Conservation (phyloP, 2,113 vertebrate species). For the Phocoena phocoena region DNA sequence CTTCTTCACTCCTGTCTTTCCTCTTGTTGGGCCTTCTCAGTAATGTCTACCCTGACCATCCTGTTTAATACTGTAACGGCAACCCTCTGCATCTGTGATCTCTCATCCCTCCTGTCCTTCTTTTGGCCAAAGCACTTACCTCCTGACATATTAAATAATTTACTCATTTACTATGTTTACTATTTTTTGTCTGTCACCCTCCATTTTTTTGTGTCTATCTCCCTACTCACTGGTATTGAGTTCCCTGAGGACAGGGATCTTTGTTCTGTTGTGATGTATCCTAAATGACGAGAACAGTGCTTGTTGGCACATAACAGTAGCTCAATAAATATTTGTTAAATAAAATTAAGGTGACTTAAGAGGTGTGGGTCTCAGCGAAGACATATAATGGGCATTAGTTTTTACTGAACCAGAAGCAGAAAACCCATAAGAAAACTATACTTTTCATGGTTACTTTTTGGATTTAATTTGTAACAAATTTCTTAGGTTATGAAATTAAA, state of each 20-base stretch:
- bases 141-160: not conserved
- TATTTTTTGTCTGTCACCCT: not conserved
- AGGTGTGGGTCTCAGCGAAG: not conserved
- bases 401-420: not conserved
- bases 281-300: not conserved
- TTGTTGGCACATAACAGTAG: not conserved
- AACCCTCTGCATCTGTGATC: not conserved
- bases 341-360: not conserved
- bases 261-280: not conserved
- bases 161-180: not conserved
- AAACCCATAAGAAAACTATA: not conserved
- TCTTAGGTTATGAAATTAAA: conserved; percentile 46
- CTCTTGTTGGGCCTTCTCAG: not conserved
- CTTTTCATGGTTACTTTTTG: not conserved
- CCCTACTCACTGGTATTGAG: not conserved
- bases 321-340: not conserved
- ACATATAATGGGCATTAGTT: not conserved
- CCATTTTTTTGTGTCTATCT: not conserved
- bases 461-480: conserved; percentile 16
- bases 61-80: not conserved
- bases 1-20: not conserved
- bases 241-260: not conserved
- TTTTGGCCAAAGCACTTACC: not conserved
- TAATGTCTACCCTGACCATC: not conserved
- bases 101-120: not conserved